Conservation (phyloP, 2,113 vertebrate genomes). For the Dermatemys mawii region DNA sequence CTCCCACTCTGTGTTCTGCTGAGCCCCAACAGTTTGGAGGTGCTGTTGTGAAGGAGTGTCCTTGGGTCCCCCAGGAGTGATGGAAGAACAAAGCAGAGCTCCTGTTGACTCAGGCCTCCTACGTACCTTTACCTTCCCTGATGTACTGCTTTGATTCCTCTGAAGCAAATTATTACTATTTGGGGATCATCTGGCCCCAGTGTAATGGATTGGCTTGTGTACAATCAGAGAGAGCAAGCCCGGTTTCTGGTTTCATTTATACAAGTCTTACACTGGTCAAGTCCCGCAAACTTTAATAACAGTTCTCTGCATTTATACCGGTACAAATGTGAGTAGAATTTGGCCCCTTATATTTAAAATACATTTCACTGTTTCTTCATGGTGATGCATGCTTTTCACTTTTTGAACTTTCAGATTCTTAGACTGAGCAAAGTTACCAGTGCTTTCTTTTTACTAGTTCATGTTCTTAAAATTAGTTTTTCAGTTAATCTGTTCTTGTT, state of each 20-base stretch:
- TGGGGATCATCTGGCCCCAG: background rate
- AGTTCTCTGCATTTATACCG: background rate
- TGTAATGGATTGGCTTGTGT: background rate
- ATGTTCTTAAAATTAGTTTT: background rate
- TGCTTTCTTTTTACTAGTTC: fast-evolving
- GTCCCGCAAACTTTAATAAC: background rate
- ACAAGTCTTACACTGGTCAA: background rate
- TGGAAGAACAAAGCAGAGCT: background rate
- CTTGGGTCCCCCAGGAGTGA: background rate
- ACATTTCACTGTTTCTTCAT: background rate
- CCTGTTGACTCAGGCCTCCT: background rate
- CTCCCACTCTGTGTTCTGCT: background rate
- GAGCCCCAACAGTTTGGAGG: background rate
- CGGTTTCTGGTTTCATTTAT: background rate
- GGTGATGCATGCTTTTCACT: background rate
- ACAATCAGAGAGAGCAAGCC: background rate
- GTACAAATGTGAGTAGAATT: background rate
- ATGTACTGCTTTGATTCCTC: background rate
- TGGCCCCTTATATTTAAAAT: background rate
- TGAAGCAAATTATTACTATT: background rate
- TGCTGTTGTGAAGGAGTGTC: background rate
- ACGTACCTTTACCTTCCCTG: background rate
- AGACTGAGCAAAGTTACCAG: background rate
- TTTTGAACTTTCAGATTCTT: background rate
- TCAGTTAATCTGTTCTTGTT: background rate